A percentile compares a stretch with the other conserved stretches of the same genome.
Evolutionary conservation across 2,797 vertebrate genomes (phyloP).

Genomic region (Numenius phaeopus): DNA sequence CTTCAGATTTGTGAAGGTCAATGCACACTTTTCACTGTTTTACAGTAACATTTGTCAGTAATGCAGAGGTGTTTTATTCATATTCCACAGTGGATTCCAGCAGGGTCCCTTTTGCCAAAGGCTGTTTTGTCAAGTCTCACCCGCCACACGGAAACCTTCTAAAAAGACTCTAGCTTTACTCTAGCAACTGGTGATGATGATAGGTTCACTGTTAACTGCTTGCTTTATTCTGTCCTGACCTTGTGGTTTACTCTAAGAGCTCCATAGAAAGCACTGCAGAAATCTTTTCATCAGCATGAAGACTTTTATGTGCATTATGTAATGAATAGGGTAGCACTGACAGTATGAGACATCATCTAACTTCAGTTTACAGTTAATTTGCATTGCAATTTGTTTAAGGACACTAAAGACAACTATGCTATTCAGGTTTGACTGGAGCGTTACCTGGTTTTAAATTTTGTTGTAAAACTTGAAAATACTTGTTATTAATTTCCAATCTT

Average conservation of each 20-base stretch:
- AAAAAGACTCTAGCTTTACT: not conserved
- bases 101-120: not conserved
- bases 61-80: not conserved
- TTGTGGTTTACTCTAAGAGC: not conserved
- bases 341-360: not conserved
- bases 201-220: not conserved
- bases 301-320: not conserved
- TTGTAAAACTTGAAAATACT: constrained; percentile 28
- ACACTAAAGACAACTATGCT: not conserved
- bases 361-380: not conserved
- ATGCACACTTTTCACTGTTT: not conserved
- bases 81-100: not conserved
- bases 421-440: not conserved
- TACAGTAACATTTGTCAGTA: not conserved
- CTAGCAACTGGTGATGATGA: not conserved
- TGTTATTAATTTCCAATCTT: constrained; percentile 33
- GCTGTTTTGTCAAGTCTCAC: not conserved
- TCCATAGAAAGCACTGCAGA: not conserved
- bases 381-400: not conserved
- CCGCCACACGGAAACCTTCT: not conserved
- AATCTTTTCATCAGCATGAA: not conserved
- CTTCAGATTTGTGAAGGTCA: not conserved
- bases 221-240: not conserved
- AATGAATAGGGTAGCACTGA: not conserved
- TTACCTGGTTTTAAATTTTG: not conserved